Base-by-base conservation (phyloP, 2,797 vertebrate species). In the Pseudochaenichthys georgianus region DNA sequence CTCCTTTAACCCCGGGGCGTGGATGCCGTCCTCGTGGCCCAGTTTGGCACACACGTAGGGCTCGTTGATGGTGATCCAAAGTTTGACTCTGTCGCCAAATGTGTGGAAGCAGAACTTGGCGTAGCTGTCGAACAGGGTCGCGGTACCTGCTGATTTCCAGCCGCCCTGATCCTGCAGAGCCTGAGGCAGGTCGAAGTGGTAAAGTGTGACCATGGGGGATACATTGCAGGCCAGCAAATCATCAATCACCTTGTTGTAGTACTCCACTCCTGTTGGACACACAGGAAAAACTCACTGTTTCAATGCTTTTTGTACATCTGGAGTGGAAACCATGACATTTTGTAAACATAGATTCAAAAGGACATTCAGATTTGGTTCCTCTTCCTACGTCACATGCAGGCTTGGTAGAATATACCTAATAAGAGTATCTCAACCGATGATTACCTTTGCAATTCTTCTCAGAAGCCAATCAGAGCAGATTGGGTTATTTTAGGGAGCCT, bases 51-150 rank as follows among this genome's bases (percentile, higher is more conserved):
- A 87, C 11, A 94, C 2, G 6, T 94, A 90, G 0, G 95, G 94
- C 65, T 96, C 95, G 41, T 97, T 97, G 78, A 96, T 82, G 4
- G 96, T 96, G 83, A 96, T 87, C 96, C 97, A 97, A 4, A 95
- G 89, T 81, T 95, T 96, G 57, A 96, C 91, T 5, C 92, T 74
- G 86, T 96, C 94, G 21, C 95, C 96, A 72, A 96, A 97, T 0
- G 86, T 95, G 62, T 88, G 83, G 89, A 97, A 97, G 74, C 95
- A 97, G 88, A 96, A 96, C 57, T 52, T 87, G 58, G 95, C 95
- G 3, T 96, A 95, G 65, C 73, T 81, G 69, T 96, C 85, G 50
- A 97, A 97, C 38, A 73, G 16, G 31, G 89, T 72, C 9, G 81
- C 85, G 15, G 94, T 91, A 1, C 77, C 77, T 11, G 91, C 64